A percentile compares a stretch with the other conserved stretches of the same genome.
These are phyloP conservation scores for Cyprinodon tularosa DNA, from an alignment of 2,113 vertebrate genomes.

Conservation along the genomic window DNA sequence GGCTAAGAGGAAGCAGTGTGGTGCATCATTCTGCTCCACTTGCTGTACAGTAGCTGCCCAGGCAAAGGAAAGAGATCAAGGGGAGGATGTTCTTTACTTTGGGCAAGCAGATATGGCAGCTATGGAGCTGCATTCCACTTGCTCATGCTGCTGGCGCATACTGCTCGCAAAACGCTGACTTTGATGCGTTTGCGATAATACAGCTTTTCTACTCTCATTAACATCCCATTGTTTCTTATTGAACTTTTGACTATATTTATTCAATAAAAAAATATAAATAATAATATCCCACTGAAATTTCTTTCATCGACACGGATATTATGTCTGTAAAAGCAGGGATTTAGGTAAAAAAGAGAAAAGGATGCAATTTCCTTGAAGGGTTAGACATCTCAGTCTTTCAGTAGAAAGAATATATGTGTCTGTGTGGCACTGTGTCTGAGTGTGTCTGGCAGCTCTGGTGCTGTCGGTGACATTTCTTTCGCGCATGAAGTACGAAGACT, in stretches of 20 bases:
- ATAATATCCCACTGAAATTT: constrained; percentile 52
- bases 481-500: constrained; percentile 52
- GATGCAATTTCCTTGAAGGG: constrained; percentile 59
- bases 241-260: constrained; percentile 61
- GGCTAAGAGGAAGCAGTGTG: constrained; percentile 59
- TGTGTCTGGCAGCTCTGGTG: constrained; percentile 47
- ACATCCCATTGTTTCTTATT: constrained; percentile 62
- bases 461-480: constrained; percentile 63
- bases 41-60: constrained; percentile 63
- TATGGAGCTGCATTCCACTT: constrained; percentile 31
- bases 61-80: constrained; percentile 41
- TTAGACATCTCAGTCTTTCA: constrained; percentile 50
- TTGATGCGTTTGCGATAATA: constrained; percentile 65
- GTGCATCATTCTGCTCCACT: constrained; percentile 82
- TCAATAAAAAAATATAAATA: too few relatives aligned
- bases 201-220: constrained; percentile 60
- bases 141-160: constrained; percentile 11
- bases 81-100: constrained; percentile 32
- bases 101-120: constrained; percentile 40
- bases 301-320: constrained; percentile 48
- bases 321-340: constrained; percentile 43
- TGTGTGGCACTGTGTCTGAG: not conserved
- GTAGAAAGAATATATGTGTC: constrained; percentile 22
- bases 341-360: constrained; percentile 48
- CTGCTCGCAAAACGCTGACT: constrained; percentile 45